Evolutionary conservation across 2,797 vertebrate genomes (phyloP), one percentile per base, ranked within the genome.

Genomic region (Eleutherodactylus coqui): DNA sequence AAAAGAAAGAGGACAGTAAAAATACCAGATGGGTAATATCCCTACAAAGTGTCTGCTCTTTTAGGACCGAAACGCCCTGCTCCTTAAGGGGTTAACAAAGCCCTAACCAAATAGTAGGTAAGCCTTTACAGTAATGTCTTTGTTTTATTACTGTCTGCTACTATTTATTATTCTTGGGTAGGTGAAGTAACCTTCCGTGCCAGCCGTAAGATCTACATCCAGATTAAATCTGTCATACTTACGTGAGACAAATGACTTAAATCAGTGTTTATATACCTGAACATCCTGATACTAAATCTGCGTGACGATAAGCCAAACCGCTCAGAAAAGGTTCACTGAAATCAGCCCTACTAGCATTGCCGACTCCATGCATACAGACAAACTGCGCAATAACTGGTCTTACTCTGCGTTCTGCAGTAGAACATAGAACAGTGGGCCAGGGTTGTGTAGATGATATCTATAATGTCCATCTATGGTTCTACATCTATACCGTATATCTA

Each of bases 211-310:
- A 29, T 75, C 24, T 29, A 29, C 11, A 14, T 75, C 5, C 43
- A 27, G 43, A 75, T 45, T 43, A 73, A 73, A 73, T 64, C 32
- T 45, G 70, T 32, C n/a, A 62, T 45, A 62, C 14, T 8, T 29
- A 49, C 55, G 21, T 38, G 14, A 13, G 49, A 45, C 58, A 79
- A 27, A 29, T 60, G 10, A 79, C 19, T 17, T 62, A 27, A 60
- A n/a, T 79, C 51, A 79, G 32, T 14, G 58, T 45, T 14, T 14
- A 73, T 27, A 14, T 73, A n/a, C 55, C 78, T 24, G 41, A 43
- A 80, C 24, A 27, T 67, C 60, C 79, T 45, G 17, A 45, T 11
- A 64, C 17, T 69, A 34, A 81, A 81, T 51, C 79, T 49, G 79
- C 21, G 32, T 82, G 62, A 70, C 45, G 43, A 70, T 32, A 81